A percentile compares a stretch with the other conserved stretches of the same genome.
phyloP scores from a whole-genome alignment of 2,113 vertebrate species.

The Ceyx cyanopectus region DNA sequence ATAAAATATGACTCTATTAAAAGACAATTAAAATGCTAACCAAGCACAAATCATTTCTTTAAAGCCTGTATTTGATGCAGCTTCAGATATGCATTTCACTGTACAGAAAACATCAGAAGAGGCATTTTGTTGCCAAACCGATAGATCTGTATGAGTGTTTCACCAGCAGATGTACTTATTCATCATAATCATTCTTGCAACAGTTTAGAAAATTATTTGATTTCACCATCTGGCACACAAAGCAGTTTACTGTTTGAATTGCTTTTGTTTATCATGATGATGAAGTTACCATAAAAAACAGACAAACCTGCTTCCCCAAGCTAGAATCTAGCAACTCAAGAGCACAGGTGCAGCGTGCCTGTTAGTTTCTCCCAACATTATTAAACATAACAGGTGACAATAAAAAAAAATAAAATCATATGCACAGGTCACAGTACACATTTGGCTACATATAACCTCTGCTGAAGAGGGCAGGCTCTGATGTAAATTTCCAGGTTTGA shows the following conservation, averaged over 20 bases:
- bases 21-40: conserved; percentile 60
- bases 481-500: not conserved
- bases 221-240: conserved; percentile 62
- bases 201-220: conserved; percentile 64
- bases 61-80: conserved; percentile 8
- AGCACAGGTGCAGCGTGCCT: not conserved
- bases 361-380: not conserved
- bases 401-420: not conserved
- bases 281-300: conserved; percentile 18
- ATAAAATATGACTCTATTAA: conserved; percentile 38
- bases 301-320: not conserved
- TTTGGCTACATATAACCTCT: not conserved
- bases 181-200: conserved; percentile 49
- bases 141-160: conserved; percentile 36
- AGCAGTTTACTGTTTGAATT: conserved; percentile 50
- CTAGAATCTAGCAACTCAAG: not conserved
- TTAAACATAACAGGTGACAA: not conserved
- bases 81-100: conserved; percentile 48
- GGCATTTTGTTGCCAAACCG: conserved; percentile 38
- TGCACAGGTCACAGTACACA: not conserved
- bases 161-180: conserved; percentile 68
- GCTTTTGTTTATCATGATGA: conserved; percentile 51
- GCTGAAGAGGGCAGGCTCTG: not conserved
- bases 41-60: not conserved
- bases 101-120: conserved; percentile 25